Evolutionary conservation across 2,797 vertebrate genomes (phyloP).

Genomic region (Syngnathus rostellatus): DNA sequence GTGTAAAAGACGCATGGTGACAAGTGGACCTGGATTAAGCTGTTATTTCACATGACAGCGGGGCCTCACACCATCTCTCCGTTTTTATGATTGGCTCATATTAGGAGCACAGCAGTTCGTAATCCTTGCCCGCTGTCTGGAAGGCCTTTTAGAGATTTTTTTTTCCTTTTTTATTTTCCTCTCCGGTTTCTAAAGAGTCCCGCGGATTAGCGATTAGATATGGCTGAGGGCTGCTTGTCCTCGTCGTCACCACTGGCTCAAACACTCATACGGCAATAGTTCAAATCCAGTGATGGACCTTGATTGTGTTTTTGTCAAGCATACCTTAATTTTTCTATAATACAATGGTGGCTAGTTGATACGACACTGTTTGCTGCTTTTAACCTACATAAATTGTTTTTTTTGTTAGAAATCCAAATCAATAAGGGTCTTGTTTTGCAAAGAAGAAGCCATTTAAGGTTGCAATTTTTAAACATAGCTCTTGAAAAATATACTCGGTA

Average conservation of each 20-base stretch:
- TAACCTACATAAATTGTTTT: neutral
- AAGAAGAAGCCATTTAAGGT: neutral
- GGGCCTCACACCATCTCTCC: conserved; percentile 27
- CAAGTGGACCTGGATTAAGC: conserved; percentile 50
- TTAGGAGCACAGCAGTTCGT: conserved; percentile 53
- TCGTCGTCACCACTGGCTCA: conserved; percentile 27
- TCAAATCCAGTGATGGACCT: neutral
- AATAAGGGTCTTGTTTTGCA: neutral
- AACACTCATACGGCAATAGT: neutral
- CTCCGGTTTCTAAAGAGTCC: conserved; percentile 6
- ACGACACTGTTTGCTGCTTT: neutral
- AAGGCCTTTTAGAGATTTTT: conserved; percentile 37
- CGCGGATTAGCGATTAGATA: conserved; percentile 61
- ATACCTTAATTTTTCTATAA: neutral
- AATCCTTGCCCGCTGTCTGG: conserved; percentile 43
- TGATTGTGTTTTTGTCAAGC: neutral
- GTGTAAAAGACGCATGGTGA: conserved; percentile 25
- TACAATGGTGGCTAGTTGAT: neutral
- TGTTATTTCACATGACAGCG: conserved; percentile 53
- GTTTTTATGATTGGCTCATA: conserved; percentile 54
- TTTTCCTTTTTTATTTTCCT: conserved; percentile 10
- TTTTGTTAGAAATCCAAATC: neutral
- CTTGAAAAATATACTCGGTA: neutral
- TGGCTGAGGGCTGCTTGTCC: conserved; percentile 46
- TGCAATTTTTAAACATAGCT: neutral